phyloP scores from a whole-genome alignment of 2,888 invertebrate species.

The Drosophila colorata region DNA sequence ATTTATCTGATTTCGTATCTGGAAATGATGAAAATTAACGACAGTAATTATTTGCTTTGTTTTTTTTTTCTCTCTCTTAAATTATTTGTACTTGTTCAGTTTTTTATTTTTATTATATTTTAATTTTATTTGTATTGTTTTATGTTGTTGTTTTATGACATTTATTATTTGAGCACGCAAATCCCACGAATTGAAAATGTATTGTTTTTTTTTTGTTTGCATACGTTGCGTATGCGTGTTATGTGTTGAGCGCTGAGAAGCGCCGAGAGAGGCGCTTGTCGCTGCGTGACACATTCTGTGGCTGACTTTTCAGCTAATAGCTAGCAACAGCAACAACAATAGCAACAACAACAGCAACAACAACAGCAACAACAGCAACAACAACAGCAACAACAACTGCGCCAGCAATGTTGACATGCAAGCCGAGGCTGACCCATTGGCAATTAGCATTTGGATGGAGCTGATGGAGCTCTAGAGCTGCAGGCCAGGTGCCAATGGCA shows the following conservation, averaged over 20 bases:
- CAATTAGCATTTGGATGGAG: constrained; percentile 72
- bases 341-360: constrained; percentile 16
- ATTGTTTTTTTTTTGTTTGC: constrained; percentile 1
- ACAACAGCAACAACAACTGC: constrained; percentile 21
- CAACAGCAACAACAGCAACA: constrained; percentile 22
- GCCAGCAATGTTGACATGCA: constrained; percentile 60
- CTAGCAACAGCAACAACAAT: constrained; percentile 25
- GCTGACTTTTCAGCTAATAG: constrained; percentile 73
- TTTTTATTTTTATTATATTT: too few relatives aligned
- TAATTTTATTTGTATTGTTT: too few relatives aligned
- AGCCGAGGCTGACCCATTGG: constrained; percentile 72
- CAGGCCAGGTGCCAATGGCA: constrained; percentile 63
- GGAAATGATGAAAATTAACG: too few relatives aligned
- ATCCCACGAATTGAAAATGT: background rate
- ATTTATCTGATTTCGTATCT: too few relatives aligned
- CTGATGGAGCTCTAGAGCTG: constrained; percentile 37
- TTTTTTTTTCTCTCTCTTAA: too few relatives aligned
- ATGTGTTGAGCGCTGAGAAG: constrained; percentile 19
- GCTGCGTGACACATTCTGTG: constrained; percentile 74
- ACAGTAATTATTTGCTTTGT: too few relatives aligned
- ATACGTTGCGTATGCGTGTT: constrained; percentile 58
- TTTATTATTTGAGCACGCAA: background rate
- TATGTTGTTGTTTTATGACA: too few relatives aligned
- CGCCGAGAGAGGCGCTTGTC: constrained; percentile 25
- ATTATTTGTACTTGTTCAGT: too few relatives aligned